These are phyloP conservation scores for Centropus bengalensis DNA, from an alignment of 2,113 vertebrate genomes.

Conservation along the genomic window DNA sequence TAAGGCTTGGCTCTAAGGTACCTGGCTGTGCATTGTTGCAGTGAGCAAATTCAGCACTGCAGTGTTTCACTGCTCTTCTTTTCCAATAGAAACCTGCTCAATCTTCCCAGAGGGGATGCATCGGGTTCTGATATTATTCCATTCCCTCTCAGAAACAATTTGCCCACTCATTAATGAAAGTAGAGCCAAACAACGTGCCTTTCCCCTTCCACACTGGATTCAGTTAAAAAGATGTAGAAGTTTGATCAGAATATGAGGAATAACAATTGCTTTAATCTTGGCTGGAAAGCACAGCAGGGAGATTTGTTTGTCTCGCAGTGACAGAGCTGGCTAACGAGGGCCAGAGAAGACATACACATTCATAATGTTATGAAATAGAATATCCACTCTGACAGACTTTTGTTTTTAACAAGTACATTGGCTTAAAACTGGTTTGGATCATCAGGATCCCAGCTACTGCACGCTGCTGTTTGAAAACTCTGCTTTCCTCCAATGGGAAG, in stretches of 20 bases:
- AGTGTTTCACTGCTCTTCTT: neutral
- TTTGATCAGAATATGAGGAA: constrained; percentile 24
- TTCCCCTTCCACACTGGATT: neutral
- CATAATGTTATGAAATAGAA: neutral
- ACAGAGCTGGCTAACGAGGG: neutral
- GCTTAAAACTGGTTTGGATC: neutral
- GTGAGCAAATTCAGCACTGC: neutral
- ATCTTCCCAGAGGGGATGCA: neutral
- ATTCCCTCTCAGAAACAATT: neutral
- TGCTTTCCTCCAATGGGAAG: neutral
- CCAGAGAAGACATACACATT: neutral
- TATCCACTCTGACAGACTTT: neutral
- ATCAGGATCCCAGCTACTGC: neutral
- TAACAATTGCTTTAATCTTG: constrained; percentile 38
- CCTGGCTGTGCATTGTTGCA: neutral
- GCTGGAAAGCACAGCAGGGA: neutral
- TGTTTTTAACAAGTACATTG: neutral
- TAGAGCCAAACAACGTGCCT: neutral
- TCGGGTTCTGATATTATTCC: neutral
- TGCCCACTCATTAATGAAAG: neutral
- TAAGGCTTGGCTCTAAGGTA: neutral
- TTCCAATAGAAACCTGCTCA: neutral
- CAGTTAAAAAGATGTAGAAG: neutral
- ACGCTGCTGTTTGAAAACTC: neutral
- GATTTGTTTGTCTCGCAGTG: constrained; percentile 22